phyloP scores from a whole-genome alignment of 1,140 invertebrate species.

The Sycophaga agraensis region DNA sequence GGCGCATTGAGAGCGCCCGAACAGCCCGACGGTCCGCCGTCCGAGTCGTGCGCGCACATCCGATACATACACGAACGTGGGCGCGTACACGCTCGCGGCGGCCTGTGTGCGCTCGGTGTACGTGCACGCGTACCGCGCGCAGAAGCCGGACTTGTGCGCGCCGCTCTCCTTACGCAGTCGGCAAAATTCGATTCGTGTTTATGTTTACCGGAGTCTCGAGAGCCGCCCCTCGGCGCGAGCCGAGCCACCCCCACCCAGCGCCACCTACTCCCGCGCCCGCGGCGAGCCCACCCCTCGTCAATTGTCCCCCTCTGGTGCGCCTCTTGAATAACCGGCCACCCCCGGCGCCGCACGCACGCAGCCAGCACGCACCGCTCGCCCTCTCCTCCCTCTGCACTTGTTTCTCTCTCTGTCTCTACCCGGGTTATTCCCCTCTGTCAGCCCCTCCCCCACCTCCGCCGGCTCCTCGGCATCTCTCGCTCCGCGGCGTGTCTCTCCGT shows the following conservation, averaged over 20 bases:
- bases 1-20: not conserved
- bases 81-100: no score
- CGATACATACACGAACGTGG: not conserved
- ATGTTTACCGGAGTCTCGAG: slow-evolving; percentile 45
- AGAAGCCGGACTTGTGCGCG: no score
- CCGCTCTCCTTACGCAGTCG: not conserved
- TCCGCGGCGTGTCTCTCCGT: slow-evolving; percentile 9
- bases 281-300: no score
- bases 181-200: slow-evolving; percentile 44
- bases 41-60: not conserved
- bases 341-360: no score
- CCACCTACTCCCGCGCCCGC: not conserved
- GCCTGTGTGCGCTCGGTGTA: no score
- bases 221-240: no score
- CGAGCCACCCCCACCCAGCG: slow-evolving; percentile 39
- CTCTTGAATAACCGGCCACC: no score
- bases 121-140: no score
- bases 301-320: no score
- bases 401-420: not conserved
- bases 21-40: not conserved
- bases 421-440: not conserved
- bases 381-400: not conserved
- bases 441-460: slow-evolving; percentile 25
- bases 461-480: slow-evolving; percentile 32
- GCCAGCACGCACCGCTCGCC: slow-evolving; percentile 27